phyloP scores from a whole-genome alignment of 2,113 vertebrate genomes.

The Acinonyx jubatus region DNA sequence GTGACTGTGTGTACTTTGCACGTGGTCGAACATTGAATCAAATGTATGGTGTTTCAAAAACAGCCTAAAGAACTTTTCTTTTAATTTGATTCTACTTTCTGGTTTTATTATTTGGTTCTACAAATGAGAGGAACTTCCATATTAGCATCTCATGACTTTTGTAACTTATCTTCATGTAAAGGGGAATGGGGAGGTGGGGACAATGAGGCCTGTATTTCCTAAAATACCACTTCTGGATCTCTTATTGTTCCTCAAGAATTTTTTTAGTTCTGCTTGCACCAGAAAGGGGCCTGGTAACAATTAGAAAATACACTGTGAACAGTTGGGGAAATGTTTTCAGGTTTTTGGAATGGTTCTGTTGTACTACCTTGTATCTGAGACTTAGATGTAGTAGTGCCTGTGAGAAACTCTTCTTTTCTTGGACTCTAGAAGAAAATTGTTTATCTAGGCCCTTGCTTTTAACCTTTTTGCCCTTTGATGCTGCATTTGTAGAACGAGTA shows the following conservation, averaged over 20 bases:
- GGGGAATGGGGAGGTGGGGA: background rate
- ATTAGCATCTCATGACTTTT: background rate
- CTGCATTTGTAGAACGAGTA: constrained; percentile 4
- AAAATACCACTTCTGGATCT: background rate
- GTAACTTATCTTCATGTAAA: background rate
- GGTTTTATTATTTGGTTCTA: background rate
- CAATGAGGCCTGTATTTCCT: background rate
- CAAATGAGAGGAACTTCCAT: background rate
- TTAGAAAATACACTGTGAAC: background rate
- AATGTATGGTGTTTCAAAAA: background rate
- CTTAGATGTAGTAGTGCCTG: background rate
- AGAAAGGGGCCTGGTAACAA: background rate
- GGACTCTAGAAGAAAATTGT: background rate
- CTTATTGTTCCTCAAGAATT: constrained; percentile 33
- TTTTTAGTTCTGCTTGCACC: background rate
- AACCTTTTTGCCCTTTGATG: background rate
- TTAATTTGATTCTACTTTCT: constrained; percentile 7
- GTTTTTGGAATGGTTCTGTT: background rate
- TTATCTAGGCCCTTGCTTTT: background rate
- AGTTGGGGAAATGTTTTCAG: constrained; percentile 1
- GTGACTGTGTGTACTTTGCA: background rate
- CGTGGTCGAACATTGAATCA: background rate
- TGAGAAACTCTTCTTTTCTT: background rate
- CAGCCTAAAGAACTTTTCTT: background rate
- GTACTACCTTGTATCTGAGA: background rate